These are phyloP conservation scores for Pica pica DNA, from an alignment of 2,113 vertebrate genomes.

Conservation along the genomic window DNA sequence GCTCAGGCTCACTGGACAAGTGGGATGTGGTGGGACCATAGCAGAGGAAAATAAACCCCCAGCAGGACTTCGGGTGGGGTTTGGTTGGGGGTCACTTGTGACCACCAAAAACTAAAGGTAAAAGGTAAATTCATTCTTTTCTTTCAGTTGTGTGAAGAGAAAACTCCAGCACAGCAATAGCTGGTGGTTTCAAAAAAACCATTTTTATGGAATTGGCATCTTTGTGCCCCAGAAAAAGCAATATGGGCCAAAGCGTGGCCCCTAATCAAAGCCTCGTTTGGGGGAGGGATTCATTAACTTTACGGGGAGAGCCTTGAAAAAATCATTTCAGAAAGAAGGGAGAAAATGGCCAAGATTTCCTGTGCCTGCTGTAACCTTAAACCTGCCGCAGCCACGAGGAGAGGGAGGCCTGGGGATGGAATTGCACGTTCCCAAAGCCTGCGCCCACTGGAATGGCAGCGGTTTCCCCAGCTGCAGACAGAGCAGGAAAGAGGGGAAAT, in stretches of 20 bases:
- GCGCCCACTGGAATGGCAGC: neutral
- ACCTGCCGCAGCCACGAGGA: constrained; percentile 46
- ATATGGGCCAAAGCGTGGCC: neutral
- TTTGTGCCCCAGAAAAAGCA: constrained; percentile 14
- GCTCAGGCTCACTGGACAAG: neutral
- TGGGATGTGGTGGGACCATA: neutral
- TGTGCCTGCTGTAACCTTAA: constrained; percentile 63
- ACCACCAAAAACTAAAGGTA: neutral
- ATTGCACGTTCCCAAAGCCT: constrained; percentile 45
- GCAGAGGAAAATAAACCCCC: neutral
- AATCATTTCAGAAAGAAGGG: constrained; percentile 37
- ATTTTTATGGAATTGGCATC: constrained; percentile 19
- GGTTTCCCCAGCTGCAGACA: constrained; percentile 37
- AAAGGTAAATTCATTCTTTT: neutral
- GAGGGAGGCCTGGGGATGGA: constrained; percentile 59
- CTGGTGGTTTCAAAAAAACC: neutral
- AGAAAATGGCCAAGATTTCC: constrained; percentile 49
- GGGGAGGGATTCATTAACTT: constrained; percentile 39
- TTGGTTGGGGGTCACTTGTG: neutral
- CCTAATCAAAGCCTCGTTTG: constrained; percentile 5
- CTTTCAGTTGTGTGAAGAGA: neutral
- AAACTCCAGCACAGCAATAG: neutral
- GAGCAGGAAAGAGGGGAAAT: neutral
- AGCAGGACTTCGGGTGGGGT: neutral
- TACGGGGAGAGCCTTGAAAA: constrained; percentile 9